Base-by-base conservation (phyloP, 2,113 vertebrate genomes). In the Colistium nudipinnis region DNA sequence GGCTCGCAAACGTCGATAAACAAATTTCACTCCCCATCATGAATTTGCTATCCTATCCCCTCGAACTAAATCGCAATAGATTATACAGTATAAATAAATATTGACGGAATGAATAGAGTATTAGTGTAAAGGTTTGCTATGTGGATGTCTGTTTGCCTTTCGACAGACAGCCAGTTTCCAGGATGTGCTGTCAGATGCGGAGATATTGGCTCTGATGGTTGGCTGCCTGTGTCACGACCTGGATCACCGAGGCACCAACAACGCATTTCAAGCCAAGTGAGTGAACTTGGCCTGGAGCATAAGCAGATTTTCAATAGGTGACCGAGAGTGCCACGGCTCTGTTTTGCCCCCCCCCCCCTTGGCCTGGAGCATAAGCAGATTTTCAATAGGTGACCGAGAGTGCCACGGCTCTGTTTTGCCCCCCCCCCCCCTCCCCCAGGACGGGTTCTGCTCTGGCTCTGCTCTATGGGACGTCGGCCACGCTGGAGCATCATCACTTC, bases 191-290 rank as follows among this genome's bases (percentile, higher is more conserved):
- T 87, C 93, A 10, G 93, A 94, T 8, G 80, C 90, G 25, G 93
- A 94, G 83, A 93, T 79, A 31, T 71, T 94, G 77, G 93, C 92
- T 1, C 78, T 94, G 66, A 94, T 94, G 93, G 93, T 94, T 16
- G 93, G 93, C 41, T 93, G 93, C 70, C 81, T 94, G 44, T 94
- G 93, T 53, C 93, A 94, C 45, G 93, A 94, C 67, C 57, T 94
- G 82, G 93, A 94, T 80, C 93, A 94, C 78, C 48, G 93, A 53
- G 93, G 93, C 62, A 94, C 93, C 48, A 94, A 94, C 87, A 94
- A 94, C 17, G 93, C 93, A 39, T 94, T 94, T 78, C 93, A 94
- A 90, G 93, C 92, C 76, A 94, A 93, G 93, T 94, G 69, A 76
- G 90, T 68, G 36, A 43, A 22, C 39, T 0, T 10, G 16, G 20